Conservation (phyloP, 2,888 invertebrate species). For the Drosophila phalerata region DNA sequence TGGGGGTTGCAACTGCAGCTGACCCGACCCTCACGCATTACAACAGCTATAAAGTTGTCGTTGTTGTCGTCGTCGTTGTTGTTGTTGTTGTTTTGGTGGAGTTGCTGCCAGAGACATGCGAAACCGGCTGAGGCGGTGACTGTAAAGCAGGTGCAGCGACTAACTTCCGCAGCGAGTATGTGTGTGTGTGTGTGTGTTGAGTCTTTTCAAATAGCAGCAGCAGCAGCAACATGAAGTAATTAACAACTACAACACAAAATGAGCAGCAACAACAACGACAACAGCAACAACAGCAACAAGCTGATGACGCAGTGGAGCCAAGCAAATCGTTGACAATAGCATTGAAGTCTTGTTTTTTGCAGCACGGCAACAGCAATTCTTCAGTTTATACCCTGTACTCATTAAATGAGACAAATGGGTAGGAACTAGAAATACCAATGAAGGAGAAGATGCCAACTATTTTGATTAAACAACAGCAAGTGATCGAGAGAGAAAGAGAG, state of each 20-base stretch:
- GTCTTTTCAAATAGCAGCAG: slow-evolving; percentile 53
- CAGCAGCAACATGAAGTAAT: slow-evolving; percentile 77
- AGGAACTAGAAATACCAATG: neutral
- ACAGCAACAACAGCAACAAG: slow-evolving; percentile 39
- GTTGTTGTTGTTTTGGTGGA: slow-evolving; percentile 34
- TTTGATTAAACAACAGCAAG: neutral
- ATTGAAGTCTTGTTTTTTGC: slow-evolving; percentile 54
- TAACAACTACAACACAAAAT: slow-evolving; percentile 73
- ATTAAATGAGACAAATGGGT: neutral
- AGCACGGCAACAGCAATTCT: slow-evolving; percentile 29
- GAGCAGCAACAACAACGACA: slow-evolving; percentile 38
- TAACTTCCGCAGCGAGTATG: slow-evolving; percentile 72
- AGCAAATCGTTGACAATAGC: slow-evolving; percentile 78
- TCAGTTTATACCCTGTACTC: slow-evolving; percentile 17
- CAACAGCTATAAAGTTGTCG: slow-evolving; percentile 74
- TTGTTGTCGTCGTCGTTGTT: slow-evolving; percentile 29
- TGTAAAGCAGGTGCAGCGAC: slow-evolving; percentile 73
- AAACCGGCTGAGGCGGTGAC: slow-evolving; percentile 68
- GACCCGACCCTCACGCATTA: slow-evolving; percentile 62
- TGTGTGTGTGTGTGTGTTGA: slow-evolving; percentile 48
- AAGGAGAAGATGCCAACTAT: neutral
- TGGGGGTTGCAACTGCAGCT: slow-evolving; percentile 66
- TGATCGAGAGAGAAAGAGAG: neutral
- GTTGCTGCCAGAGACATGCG: slow-evolving; percentile 60
- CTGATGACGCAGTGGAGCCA: slow-evolving; percentile 63